phyloP scores from a whole-genome alignment of 2,888 invertebrate species.

The Phlogophora meticulosa region DNA sequence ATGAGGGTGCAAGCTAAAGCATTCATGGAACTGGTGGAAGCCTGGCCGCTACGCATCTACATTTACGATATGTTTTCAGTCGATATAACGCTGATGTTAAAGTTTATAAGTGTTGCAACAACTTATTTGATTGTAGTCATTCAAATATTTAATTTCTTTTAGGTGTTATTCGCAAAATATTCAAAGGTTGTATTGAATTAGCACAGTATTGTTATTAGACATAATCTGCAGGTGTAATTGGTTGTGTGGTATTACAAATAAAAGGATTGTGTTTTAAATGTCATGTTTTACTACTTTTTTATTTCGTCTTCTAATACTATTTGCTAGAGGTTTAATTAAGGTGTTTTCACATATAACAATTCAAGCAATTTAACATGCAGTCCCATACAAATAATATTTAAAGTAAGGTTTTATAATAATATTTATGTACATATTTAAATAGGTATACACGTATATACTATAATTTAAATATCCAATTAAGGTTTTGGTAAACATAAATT shows the following conservation, averaged over 20 bases:
- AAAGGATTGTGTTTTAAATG: conserved; percentile 23
- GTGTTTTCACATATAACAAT: not conserved
- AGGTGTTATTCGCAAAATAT: not conserved
- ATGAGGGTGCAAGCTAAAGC: conserved; percentile 80
- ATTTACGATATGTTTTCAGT: conserved; percentile 82
- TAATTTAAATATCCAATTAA: no score
- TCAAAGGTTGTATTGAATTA: not conserved
- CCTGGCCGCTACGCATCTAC: conserved; percentile 76
- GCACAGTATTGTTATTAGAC: conserved; percentile 22
- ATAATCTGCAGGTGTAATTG: not conserved
- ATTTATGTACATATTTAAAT: no score
- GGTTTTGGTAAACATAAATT: conserved; percentile 13
- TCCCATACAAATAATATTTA: not conserved
- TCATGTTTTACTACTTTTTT: conserved; percentile 1
- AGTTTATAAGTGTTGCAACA: conserved; percentile 82
- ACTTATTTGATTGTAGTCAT: conserved; percentile 83
- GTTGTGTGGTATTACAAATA: conserved; percentile 23
- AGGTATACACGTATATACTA: no score
- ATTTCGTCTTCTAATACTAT: not conserved
- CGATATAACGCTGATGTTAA: conserved; percentile 80
- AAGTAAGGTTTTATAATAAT: not conserved
- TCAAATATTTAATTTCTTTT: conserved; percentile 77
- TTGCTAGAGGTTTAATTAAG: not conserved
- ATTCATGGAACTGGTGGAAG: conserved; percentile 79
- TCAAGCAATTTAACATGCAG: not conserved